Conservation (phyloP, 2,113 vertebrate genomes). For the Mormyrus lacerda region DNA sequence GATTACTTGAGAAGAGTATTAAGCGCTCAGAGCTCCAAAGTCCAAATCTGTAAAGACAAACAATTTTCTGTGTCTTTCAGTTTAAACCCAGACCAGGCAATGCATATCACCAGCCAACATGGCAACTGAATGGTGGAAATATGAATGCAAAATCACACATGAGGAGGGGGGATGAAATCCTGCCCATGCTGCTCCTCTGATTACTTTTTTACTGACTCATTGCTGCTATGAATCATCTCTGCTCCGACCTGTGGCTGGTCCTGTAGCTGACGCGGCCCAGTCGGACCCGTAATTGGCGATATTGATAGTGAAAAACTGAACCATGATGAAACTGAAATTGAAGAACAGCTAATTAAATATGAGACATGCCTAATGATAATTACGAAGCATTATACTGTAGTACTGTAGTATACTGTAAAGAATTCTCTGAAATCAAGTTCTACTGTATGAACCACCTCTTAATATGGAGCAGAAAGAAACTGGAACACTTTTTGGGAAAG, state of each 20-base stretch:
- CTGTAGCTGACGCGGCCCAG: not conserved
- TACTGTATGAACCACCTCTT: not conserved
- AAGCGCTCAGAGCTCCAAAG: not conserved
- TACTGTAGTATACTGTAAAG: not conserved
- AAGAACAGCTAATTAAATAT: not conserved
- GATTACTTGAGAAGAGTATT: not conserved
- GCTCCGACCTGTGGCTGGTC: not conserved
- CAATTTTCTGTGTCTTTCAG: not conserved
- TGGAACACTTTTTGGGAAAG: not conserved
- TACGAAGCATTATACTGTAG: not conserved
- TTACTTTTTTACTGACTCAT: constrained; percentile 14
- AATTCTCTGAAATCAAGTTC: not conserved
- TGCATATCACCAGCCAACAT: not conserved
- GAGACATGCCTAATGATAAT: not conserved
- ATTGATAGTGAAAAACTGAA: not conserved
- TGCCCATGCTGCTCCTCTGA: not conserved
- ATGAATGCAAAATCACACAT: constrained; percentile 4
- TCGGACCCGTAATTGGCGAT: not conserved
- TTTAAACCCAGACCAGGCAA: not conserved
- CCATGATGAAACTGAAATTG: not conserved
- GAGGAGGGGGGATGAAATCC: not conserved
- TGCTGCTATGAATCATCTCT: not conserved
- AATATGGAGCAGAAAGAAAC: not conserved
- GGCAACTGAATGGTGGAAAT: not conserved
- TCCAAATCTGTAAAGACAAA: not conserved